Percentiles rank a stretch among this genome's conserved stretches.
Evolutionary conservation across 2,888 invertebrate species (phyloP).

Genomic region (Trichopoda pennipes): DNA sequence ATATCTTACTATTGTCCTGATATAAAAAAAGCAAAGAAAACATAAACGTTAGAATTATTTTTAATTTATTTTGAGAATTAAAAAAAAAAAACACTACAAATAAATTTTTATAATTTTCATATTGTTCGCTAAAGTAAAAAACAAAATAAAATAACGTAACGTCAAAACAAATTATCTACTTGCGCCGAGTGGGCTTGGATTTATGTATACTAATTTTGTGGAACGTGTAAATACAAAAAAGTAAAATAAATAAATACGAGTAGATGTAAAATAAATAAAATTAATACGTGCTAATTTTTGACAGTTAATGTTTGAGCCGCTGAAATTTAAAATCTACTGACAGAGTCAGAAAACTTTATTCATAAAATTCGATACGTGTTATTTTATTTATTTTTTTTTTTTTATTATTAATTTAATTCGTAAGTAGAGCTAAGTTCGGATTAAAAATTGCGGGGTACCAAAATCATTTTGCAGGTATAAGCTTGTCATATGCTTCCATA

Average conservation of each 20-base stretch:
- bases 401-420: no score
- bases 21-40: conserved; percentile 6
- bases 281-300: not conserved
- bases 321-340: no score
- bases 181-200: conserved; percentile 38
- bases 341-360: no score
- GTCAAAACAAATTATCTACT: conserved; percentile 39
- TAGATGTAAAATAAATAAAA: not conserved
- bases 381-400: no score
- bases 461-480: no score
- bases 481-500: no score
- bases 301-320: no score
- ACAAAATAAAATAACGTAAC: no score
- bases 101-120: not conserved
- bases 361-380: no score
- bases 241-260: not conserved
- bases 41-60: conserved; percentile 11
- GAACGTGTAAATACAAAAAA: not conserved
- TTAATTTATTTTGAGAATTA: conserved; percentile 44
- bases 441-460: no score
- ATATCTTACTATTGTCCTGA: conserved; percentile 22
- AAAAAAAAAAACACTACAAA: conserved; percentile 1
- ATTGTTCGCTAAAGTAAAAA: not conserved
- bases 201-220: conserved; percentile 22
- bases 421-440: no score